phyloP scores from a whole-genome alignment of 2,113 vertebrate genomes.

The Carettochelys insculpta region DNA sequence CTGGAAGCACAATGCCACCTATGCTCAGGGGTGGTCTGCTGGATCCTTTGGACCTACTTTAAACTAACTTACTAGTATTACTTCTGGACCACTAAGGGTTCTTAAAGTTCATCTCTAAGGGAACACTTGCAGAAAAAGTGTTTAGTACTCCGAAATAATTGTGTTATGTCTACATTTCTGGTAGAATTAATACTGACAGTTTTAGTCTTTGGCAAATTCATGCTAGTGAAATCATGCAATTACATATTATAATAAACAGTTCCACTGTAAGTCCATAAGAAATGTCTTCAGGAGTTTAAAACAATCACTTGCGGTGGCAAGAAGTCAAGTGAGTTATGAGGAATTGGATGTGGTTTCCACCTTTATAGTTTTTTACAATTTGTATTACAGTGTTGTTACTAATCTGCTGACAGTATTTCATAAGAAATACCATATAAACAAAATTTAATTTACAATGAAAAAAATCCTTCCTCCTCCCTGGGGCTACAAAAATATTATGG shows the following conservation, averaged over 20 bases:
- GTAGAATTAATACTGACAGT: neutral
- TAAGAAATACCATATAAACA: neutral
- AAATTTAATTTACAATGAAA: neutral
- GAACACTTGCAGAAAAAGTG: neutral
- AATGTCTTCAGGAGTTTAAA: neutral
- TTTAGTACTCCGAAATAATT: neutral
- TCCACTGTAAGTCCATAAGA: neutral
- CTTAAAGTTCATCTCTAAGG: neutral
- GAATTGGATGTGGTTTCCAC: neutral
- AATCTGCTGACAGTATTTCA: neutral
- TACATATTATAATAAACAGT: neutral
- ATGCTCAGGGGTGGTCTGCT: too few species aligned
- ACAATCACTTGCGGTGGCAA: neutral
- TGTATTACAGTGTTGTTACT: neutral
- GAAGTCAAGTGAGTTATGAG: neutral
- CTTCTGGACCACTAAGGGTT: neutral
- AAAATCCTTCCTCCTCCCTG: neutral
- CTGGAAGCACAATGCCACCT: too few species aligned
- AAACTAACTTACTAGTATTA: neutral
- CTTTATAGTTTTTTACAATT: neutral
- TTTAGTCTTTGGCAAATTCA: neutral
- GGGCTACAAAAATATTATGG: neutral
- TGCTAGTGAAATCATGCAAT: neutral
- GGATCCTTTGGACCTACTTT: too few species aligned
- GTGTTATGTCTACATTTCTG: neutral